Conservation (phyloP, 1,140 invertebrate species). For the Drosophila mojavensis region DNA sequence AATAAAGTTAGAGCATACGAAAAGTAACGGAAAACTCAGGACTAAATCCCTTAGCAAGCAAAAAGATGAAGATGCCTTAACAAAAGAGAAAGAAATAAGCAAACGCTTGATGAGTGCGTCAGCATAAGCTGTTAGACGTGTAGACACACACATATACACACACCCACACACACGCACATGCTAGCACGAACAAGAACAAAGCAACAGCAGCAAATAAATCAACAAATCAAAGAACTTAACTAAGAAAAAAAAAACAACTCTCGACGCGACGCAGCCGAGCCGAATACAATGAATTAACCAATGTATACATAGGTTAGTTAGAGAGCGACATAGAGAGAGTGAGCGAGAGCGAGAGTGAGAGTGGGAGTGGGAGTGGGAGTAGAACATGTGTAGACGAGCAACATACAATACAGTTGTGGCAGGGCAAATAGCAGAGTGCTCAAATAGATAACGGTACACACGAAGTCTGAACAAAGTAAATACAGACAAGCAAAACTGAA, state of each 20-base stretch:
- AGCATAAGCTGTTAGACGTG: conserved; percentile 32
- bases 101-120: conserved; percentile 41
- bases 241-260: conserved; percentile 53
- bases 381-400: conserved; percentile 36
- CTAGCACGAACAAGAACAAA: conserved; percentile 5
- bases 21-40: conserved; percentile 1
- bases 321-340: neutral
- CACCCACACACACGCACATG: neutral
- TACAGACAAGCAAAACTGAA: neutral
- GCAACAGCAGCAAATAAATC: conserved; percentile 42
- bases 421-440: neutral
- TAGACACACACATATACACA: conserved; percentile 10
- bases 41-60: conserved; percentile 28
- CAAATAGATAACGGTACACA: neutral
- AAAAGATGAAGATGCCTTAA: conserved; percentile 13
- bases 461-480: neutral
- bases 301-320: conserved; percentile 36
- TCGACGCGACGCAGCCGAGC: conserved; percentile 17
- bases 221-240: conserved; percentile 64
- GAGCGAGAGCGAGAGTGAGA: neutral
- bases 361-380: neutral
- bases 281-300: conserved; percentile 34
- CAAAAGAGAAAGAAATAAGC: conserved; percentile 15
- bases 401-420: neutral
- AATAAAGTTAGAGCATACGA: conserved; percentile 28